Base-by-base conservation (phyloP, 1,140 invertebrate species). In the Micrasema longulum region DNA sequence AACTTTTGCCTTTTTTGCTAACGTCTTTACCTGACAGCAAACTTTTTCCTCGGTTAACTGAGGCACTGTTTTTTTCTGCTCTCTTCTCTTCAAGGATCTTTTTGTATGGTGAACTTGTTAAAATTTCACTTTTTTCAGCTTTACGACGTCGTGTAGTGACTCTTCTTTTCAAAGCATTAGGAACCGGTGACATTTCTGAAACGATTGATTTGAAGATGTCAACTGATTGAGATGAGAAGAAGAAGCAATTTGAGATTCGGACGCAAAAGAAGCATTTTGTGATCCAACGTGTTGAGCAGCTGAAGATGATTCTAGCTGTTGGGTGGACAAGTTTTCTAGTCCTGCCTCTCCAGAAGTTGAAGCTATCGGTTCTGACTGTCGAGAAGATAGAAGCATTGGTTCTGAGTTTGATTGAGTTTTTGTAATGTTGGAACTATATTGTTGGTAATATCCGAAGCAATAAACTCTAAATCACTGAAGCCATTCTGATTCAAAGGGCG, bases 51-150 rank as follows among this genome's bases (percentile, higher is more conserved):
- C 45, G 45, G 7, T 14, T 47, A 47, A 47, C 45, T 47, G 14
- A 47, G n/a, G 9, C 45, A 11, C 45, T 10, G 7, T 10, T 47
- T 38, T 47, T 47, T 10, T 55, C 31, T 55, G 52, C 52, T 22
- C 5, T 55, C 14, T 55, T 55, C 52, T 55, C 10, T 55, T 55
- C 52, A 5, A 22, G 9, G 5, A 18, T 22, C 20, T 5, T 22
- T 9, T 55, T 55, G 52, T 55, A 55, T 55, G 10, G 52, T 9
- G 52, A 55, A 55, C 52, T 55, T 55, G 52, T 55, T 55, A 55
- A 9, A 22, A 55, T 55, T 55, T 55, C 52, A 55, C 52, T 55
- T 14, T 14, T 9, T 55, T 55, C 52, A 55, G 52, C 52, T 55
- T 55, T 55, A 55, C 52, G 52, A 55, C 52, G 52, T 55, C 52